Base-by-base conservation (phyloP, 2,113 vertebrate genomes). In the Muscicapa adusta region DNA sequence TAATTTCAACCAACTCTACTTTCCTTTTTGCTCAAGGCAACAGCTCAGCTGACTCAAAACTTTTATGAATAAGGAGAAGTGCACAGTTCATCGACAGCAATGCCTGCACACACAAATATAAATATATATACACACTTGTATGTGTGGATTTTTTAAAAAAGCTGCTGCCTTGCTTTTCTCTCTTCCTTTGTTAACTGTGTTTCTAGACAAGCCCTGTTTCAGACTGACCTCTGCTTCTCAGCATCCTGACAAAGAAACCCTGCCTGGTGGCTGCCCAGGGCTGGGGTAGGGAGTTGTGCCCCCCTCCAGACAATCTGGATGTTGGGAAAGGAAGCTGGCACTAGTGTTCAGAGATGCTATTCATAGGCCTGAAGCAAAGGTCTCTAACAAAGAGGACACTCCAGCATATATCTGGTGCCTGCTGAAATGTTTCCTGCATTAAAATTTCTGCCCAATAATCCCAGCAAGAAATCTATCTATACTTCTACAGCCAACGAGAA, bases 311-410 rank as follows among this genome's bases (percentile, higher is more conserved):
- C 22, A 34, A 7, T 2, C 5, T 10, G 26, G 28, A 74, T 33
- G 33, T 24, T 11, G 24, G 31, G n/a, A 81, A 62, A 47, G 42
- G 11, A 54, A 87, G 24, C 15, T 38, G 60, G 23, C 45, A 42
- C 34, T 22, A 15, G 18, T 8, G 8, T 77, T 58, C 68, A 25
- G 50, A 81, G 23, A 81, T 1, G 3, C 19, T 26, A 12, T 18
- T 3, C 0, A 4, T 3, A 14, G 29, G 17, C 17, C 28, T 47
- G 61, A 81, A 12, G 8, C 15, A 6, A 7, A 45, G 29, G 10
- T 48, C 13, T 8, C 48, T 28, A 53, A n/a, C 14, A 34, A 61
- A 86, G 18, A 29, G 57, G 15, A 47, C 8, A 8, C 24, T 25
- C 25, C 40, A 68, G 7, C 12, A 4, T 1, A 11, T 17, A 40